phyloP scores from a whole-genome alignment of 1,140 invertebrate species.

The Drosophila sturtevanti region DNA sequence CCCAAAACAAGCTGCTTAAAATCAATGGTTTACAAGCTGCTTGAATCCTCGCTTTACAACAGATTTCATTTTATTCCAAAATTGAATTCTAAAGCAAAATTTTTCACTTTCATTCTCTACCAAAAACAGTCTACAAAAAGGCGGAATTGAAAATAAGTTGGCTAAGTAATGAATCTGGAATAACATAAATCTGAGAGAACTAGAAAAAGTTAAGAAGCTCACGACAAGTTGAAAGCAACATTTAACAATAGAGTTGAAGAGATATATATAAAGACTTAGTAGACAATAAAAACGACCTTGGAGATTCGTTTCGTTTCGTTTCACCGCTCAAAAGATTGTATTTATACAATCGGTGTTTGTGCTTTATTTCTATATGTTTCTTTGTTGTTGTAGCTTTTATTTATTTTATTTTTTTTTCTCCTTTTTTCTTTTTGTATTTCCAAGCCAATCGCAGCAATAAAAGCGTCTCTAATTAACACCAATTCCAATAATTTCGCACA shows the following conservation, averaged over 20 bases:
- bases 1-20: neutral
- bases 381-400: slow-evolving; percentile 10
- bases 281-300: slow-evolving; percentile 64
- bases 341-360: slow-evolving; percentile 7
- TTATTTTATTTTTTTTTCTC: neutral
- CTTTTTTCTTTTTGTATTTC: slow-evolving; percentile 7
- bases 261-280: slow-evolving; percentile 21
- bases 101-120: slow-evolving; percentile 41
- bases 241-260: slow-evolving; percentile 17
- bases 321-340: slow-evolving; percentile 29
- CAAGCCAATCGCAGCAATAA: slow-evolving; percentile 54
- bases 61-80: neutral
- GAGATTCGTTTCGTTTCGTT: slow-evolving; percentile 54
- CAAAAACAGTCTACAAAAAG: slow-evolving; percentile 45
- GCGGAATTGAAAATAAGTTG: slow-evolving; percentile 38
- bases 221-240: slow-evolving; percentile 50
- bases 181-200: slow-evolving; percentile 47
- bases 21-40: slow-evolving; percentile 14
- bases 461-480: slow-evolving; percentile 76
- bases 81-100: slow-evolving; percentile 35
- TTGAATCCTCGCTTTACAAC: slow-evolving; percentile 46
- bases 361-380: neutral
- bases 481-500: slow-evolving; percentile 74
- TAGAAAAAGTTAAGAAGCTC: slow-evolving; percentile 63
- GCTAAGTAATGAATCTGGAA: slow-evolving; percentile 38